Evolutionary conservation across 2,113 vertebrate species (phyloP).

Genomic region (Paralichthys olivaceus): DNA sequence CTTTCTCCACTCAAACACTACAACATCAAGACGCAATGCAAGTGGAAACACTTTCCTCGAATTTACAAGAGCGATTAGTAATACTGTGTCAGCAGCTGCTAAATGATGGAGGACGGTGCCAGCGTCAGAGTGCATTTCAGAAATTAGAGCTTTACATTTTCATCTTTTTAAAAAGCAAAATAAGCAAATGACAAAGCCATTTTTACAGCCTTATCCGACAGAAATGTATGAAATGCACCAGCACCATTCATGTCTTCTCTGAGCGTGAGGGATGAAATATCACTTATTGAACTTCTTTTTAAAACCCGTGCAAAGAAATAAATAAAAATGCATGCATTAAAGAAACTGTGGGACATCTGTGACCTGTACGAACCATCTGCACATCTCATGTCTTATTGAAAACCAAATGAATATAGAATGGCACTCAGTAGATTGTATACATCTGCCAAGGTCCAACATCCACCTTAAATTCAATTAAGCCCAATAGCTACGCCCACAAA

Average conservation of each 20-base stretch:
- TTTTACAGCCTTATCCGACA: background rate
- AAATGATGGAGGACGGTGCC: slow-evolving; percentile 24
- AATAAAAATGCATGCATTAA: background rate
- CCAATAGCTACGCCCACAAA: too few relatives aligned
- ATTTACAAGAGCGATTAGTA: slow-evolving; percentile 46
- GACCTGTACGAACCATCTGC: background rate
- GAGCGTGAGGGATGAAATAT: too few relatives aligned
- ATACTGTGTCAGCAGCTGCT: slow-evolving; percentile 17
- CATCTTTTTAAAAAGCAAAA: background rate
- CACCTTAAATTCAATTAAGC: too few relatives aligned
- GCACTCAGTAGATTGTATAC: too few relatives aligned
- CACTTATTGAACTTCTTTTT: background rate
- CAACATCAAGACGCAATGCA: slow-evolving; percentile 31
- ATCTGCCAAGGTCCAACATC: too few relatives aligned
- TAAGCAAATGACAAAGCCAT: background rate
- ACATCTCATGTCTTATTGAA: background rate
- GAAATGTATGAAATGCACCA: too few relatives aligned
- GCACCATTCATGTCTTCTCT: background rate
- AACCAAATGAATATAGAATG: background rate
- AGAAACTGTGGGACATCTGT: background rate
- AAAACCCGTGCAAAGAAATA: too few relatives aligned
- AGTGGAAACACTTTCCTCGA: slow-evolving; percentile 58
- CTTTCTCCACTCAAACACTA: slow-evolving; percentile 64
- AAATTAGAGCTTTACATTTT: background rate
- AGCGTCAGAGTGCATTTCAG: background rate